These are phyloP conservation scores for Acipenser transmontanus DNA, from an alignment of 2,797 vertebrate genomes.

Conservation along the genomic window DNA sequence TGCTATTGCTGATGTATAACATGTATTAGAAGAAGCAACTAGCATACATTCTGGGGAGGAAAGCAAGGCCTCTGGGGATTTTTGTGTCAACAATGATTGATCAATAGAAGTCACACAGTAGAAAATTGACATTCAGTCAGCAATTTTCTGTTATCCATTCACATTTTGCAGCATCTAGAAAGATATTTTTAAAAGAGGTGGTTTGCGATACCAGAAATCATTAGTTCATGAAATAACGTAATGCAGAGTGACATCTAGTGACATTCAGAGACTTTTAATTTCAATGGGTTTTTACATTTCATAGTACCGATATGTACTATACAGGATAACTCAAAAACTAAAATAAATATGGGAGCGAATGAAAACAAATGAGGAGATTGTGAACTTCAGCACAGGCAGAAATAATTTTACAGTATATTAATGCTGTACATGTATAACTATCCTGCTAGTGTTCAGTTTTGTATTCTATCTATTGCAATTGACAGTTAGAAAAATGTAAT, in stretches of 20 bases:
- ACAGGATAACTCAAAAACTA: too few relatives aligned
- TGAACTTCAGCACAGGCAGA: too few relatives aligned
- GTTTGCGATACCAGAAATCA: constrained; percentile 40
- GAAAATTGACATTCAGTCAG: constrained; percentile 66
- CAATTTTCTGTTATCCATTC: constrained; percentile 54
- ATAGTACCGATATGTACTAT: too few relatives aligned
- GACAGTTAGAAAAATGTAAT: too few relatives aligned
- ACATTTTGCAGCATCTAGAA: constrained; percentile 55
- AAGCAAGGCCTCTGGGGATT: constrained; percentile 56
- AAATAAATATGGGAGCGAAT: too few relatives aligned
- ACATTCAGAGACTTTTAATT: constrained; percentile 42
- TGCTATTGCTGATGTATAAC: background rate
- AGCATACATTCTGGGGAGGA: constrained; percentile 29
- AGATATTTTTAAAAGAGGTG: constrained; percentile 24
- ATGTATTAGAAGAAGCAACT: constrained; percentile 3
- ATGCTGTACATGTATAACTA: too few relatives aligned
- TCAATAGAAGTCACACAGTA: constrained; percentile 63
- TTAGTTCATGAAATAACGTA: constrained; percentile 44
- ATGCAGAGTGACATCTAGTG: constrained; percentile 62
- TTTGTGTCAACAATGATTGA: constrained; percentile 70
- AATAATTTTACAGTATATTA: too few relatives aligned
- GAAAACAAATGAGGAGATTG: too few relatives aligned
- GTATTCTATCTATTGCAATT: too few relatives aligned
- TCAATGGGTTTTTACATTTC: background rate
- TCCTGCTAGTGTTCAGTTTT: too few relatives aligned